Evolutionary conservation across 2,888 invertebrate species (phyloP).

Genomic region (Stenichneumon culpator): DNA sequence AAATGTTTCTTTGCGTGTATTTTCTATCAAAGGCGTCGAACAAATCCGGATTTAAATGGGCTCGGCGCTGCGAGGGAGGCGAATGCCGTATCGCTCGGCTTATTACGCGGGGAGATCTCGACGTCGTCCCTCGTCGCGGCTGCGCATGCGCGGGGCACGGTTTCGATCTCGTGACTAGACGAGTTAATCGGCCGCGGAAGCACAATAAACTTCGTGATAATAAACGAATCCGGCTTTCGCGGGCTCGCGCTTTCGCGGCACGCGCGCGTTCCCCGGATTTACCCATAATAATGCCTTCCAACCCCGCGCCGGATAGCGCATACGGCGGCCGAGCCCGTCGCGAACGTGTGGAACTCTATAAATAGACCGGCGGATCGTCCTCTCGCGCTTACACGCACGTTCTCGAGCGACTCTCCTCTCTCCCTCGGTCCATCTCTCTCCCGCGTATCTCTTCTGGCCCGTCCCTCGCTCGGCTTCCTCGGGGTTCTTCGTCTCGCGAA

Average conservation of each 20-base stretch:
- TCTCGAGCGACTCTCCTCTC: constrained; percentile 59
- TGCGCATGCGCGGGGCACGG: constrained; percentile 54
- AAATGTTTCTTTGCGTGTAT: not conserved
- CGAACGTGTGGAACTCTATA: constrained; percentile 82
- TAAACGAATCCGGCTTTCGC: constrained; percentile 78
- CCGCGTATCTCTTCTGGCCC: constrained; percentile 30
- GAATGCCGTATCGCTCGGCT: constrained; percentile 15
- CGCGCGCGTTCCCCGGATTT: constrained; percentile 49
- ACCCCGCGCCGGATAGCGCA: constrained; percentile 59
- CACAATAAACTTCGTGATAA: constrained; percentile 83
- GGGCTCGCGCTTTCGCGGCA: constrained; percentile 70
- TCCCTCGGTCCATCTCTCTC: constrained; percentile 1
- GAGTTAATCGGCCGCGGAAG: constrained; percentile 83
- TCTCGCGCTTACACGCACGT: constrained; percentile 65
- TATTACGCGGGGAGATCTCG: constrained; percentile 46
- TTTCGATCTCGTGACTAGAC: constrained; percentile 78
- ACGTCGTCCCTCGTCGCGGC: constrained; percentile 6
- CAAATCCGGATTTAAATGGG: constrained; percentile 62
- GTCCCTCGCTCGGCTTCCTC: constrained; percentile 57
- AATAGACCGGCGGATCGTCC: constrained; percentile 76
- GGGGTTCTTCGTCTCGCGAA: constrained; percentile 68
- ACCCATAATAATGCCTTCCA: constrained; percentile 71
- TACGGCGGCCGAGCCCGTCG: constrained; percentile 76
- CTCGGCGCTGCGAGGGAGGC: not conserved
- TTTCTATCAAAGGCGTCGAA: constrained; percentile 60